Evolutionary conservation across 2,113 vertebrate species (phyloP).

Genomic region (Laterallus jamaicensis): DNA sequence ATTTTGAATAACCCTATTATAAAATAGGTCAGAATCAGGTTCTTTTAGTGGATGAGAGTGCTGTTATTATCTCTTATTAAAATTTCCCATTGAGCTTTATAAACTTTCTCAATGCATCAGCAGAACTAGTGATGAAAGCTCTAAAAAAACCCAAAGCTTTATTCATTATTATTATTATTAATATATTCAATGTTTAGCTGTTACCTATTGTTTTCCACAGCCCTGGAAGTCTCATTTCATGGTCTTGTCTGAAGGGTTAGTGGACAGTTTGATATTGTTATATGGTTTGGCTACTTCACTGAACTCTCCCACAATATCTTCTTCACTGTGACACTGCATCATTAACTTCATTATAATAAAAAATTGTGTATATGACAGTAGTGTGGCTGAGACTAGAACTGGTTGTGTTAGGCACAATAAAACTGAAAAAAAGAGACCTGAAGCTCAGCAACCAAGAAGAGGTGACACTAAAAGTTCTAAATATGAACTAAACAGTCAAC

Average conservation of each 20-base stretch:
- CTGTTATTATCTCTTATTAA: constrained; percentile 23
- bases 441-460: background rate
- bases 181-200: background rate
- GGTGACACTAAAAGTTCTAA: background rate
- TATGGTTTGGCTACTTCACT: background rate
- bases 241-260: background rate
- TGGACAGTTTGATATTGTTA: background rate
- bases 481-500: background rate
- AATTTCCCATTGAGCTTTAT: constrained; percentile 32
- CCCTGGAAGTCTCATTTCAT: background rate
- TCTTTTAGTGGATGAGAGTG: background rate
- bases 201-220: background rate
- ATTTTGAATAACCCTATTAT: constrained; percentile 38
- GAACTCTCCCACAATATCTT: background rate
- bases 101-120: constrained; percentile 34
- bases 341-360: background rate
- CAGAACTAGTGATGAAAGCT: constrained; percentile 42
- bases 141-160: background rate
- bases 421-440: background rate
- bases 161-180: background rate
- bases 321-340: background rate
- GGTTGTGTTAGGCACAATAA: background rate
- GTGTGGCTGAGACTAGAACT: background rate
- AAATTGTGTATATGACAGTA: background rate
- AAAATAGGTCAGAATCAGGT: constrained; percentile 57